These are phyloP conservation scores for Eupsilia transversa DNA, from an alignment of 2,888 invertebrate species.

Conservation along the genomic window DNA sequence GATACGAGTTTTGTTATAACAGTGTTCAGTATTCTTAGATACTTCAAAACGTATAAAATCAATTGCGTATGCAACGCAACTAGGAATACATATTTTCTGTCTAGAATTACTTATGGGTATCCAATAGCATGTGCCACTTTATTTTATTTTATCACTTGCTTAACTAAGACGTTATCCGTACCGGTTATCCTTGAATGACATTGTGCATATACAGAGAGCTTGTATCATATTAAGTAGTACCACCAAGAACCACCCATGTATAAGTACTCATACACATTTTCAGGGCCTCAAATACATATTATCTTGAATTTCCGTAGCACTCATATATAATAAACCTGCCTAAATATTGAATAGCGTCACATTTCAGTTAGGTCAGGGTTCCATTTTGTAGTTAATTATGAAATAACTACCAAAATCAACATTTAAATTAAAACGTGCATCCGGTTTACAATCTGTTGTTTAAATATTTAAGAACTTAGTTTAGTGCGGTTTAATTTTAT, in stretches of 20 bases:
- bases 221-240: not conserved
- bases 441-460: conserved; percentile 2
- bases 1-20: conserved; percentile 22
- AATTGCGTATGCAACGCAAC: conserved; percentile 37
- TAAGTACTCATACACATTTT: not conserved
- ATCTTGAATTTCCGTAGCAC: not conserved
- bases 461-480: conserved; percentile 23
- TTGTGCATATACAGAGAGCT: not conserved
- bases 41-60: conserved; percentile 42
- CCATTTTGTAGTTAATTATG: conserved; percentile 36
- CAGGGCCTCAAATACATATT: not conserved
- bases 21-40: conserved; percentile 38
- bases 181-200: not conserved
- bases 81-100: not conserved
- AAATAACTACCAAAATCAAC: conserved; percentile 42
- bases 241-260: no score
- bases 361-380: conserved; percentile 19
- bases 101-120: conserved; percentile 14
- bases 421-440: conserved; percentile 31
- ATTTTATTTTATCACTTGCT: conserved; percentile 6
- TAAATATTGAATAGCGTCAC: conserved; percentile 3
- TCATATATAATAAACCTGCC: conserved; percentile 9
- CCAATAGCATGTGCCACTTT: not conserved
- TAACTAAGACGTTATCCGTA: not conserved
- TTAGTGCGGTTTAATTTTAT: conserved; percentile 7